phyloP scores from a whole-genome alignment of 2,888 invertebrate species.

The Melipona bicolor region DNA sequence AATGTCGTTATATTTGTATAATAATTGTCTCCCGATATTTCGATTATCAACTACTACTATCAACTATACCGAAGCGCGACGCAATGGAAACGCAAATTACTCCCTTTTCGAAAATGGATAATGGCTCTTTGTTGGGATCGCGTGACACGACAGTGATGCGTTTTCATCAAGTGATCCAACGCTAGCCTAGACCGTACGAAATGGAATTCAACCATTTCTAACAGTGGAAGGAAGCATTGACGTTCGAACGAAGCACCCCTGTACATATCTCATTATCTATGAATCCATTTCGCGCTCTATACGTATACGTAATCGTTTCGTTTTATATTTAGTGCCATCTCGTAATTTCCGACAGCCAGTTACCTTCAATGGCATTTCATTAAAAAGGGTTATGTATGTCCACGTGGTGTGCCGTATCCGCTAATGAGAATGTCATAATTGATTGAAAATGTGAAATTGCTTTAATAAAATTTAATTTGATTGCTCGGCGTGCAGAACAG shows the following conservation, averaged over 20 bases:
- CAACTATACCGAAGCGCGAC: background rate
- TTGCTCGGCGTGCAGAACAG: background rate
- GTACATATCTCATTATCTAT: background rate
- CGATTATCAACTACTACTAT: background rate
- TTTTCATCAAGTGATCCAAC: conserved; percentile 5
- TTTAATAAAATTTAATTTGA: background rate
- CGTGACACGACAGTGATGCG: background rate
- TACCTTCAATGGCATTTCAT: background rate
- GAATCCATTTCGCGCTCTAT: conserved; percentile 25
- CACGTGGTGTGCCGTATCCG: no score
- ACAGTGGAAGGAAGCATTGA: conserved; percentile 15
- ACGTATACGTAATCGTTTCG: background rate
- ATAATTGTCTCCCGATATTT: background rate
- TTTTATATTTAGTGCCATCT: conserved; percentile 1
- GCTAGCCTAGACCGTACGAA: background rate
- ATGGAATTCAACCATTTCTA: conserved; percentile 11
- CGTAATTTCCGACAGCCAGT: conserved; percentile 2
- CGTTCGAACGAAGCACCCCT: background rate
- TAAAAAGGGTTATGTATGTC: background rate
- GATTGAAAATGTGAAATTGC: background rate
- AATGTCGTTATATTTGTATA: no score
- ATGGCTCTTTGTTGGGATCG: background rate
- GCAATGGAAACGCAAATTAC: background rate
- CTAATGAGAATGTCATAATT: background rate
- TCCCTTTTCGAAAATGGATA: background rate